phyloP scores from a whole-genome alignment of 2,888 invertebrate species.

The Phragmatobia fuliginosa region DNA sequence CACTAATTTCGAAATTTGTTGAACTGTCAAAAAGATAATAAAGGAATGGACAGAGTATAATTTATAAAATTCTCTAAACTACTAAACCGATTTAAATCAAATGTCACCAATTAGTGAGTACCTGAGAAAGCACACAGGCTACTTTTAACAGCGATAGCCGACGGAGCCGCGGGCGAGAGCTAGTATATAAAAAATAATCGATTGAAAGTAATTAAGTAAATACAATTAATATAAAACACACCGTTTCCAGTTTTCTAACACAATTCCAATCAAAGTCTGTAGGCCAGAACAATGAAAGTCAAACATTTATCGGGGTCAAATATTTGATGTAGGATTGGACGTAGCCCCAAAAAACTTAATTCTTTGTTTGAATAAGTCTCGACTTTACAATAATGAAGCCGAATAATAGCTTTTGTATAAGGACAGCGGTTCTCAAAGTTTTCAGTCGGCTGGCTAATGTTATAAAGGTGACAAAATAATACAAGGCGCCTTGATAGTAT shows the following conservation, averaged over 20 bases:
- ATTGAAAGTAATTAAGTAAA: not conserved
- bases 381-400: slow-evolving; percentile 36
- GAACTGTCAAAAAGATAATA: no score
- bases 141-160: no score
- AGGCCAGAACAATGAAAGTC: not conserved
- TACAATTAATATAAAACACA: not conserved
- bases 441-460: not conserved
- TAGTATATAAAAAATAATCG: not conserved
- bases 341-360: slow-evolving; percentile 22
- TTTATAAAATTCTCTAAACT: no score
- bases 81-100: no score
- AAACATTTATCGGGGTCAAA: slow-evolving; percentile 23
- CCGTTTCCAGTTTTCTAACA: not conserved
- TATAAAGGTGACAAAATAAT: not conserved
- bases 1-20: no score
- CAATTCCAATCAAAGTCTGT: not conserved
- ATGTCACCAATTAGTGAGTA: no score
- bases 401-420: slow-evolving; percentile 37
- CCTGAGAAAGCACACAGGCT: no score
- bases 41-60: no score
- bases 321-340: slow-evolving; percentile 8
- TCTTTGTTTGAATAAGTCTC: slow-evolving; percentile 39
- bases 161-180: no score
- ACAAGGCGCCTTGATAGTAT: not conserved
- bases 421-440: slow-evolving; percentile 37